Conservation (phyloP, 2,797 vertebrate species). For the Paratrypauchen microcephalus region DNA sequence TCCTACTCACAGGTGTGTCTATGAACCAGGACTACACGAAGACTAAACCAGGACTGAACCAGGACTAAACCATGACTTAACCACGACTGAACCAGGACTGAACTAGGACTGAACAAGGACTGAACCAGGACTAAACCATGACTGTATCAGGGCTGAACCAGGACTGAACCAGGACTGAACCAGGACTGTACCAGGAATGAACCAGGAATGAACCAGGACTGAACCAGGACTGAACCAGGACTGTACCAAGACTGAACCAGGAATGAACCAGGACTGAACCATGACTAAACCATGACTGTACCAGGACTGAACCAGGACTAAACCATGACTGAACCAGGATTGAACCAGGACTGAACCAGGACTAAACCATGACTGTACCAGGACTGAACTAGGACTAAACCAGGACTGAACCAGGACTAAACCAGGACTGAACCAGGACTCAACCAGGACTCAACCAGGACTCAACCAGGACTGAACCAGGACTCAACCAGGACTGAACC, state of each 20-base stretch:
- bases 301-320: not conserved
- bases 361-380: not conserved
- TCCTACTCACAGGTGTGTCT: slow-evolving; percentile 89
- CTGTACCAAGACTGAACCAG: not conserved
- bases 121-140: not conserved
- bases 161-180: not conserved
- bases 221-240: not conserved
- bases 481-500: not conserved
- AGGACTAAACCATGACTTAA: not conserved
- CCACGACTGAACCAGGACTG: not conserved
- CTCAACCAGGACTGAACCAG: not conserved
- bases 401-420: not conserved
- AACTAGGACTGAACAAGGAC: not conserved
- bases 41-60: not conserved
- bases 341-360: not conserved
- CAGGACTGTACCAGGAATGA: too few species aligned
- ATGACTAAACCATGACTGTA: not conserved
- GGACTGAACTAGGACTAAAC: not conserved
- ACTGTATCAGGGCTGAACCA: not conserved
- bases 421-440: not conserved
- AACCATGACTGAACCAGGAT: not conserved
- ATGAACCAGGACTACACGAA: not conserved
- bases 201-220: not conserved
- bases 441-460: not conserved
- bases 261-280: too few species aligned